Conservation (phyloP, 2,113 vertebrate species). For the Neomonachus schauinslandi region DNA sequence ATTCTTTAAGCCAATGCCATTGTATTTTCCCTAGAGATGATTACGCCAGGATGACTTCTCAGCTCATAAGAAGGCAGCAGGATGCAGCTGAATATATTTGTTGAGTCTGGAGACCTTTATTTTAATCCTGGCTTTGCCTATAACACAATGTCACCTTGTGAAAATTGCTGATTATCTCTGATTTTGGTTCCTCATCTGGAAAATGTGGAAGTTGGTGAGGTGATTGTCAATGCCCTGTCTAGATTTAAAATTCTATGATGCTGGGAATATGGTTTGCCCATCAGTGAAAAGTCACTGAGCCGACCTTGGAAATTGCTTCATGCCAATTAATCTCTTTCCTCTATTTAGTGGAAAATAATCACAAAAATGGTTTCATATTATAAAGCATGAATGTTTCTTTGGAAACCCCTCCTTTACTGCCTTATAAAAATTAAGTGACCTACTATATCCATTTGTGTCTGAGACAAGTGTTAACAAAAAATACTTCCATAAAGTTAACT, state of each 20-base stretch:
- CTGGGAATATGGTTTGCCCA: conserved; percentile 57
- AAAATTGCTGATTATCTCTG: conserved; percentile 16
- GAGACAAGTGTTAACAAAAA: not conserved
- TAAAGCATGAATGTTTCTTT: conserved; percentile 49
- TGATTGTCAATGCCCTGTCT: conserved; percentile 11
- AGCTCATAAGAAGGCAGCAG: not conserved
- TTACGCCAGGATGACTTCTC: not conserved
- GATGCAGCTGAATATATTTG: not conserved
- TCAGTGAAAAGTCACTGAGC: conserved; percentile 65
- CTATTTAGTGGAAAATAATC: conserved; percentile 43
- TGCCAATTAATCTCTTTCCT: conserved; percentile 68
- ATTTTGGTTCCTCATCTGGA: conserved; percentile 60
- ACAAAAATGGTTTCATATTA: conserved; percentile 52
- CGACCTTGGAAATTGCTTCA: conserved; percentile 55
- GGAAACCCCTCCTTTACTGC: not conserved
- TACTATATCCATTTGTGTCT: conserved; percentile 1
- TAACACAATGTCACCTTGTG: conserved; percentile 12
- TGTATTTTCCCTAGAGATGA: not conserved
- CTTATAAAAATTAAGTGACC: conserved; percentile 49
- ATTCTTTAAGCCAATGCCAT: not conserved
- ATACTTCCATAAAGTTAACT: not conserved
- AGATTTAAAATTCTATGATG: conserved; percentile 66
- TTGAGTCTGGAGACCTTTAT: not conserved
- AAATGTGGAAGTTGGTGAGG: conserved; percentile 56
- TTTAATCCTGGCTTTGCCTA: conserved; percentile 42